These are phyloP conservation scores for Cynopterus sphinx DNA, from an alignment of 2,797 vertebrate genomes.

Conservation along the genomic window DNA sequence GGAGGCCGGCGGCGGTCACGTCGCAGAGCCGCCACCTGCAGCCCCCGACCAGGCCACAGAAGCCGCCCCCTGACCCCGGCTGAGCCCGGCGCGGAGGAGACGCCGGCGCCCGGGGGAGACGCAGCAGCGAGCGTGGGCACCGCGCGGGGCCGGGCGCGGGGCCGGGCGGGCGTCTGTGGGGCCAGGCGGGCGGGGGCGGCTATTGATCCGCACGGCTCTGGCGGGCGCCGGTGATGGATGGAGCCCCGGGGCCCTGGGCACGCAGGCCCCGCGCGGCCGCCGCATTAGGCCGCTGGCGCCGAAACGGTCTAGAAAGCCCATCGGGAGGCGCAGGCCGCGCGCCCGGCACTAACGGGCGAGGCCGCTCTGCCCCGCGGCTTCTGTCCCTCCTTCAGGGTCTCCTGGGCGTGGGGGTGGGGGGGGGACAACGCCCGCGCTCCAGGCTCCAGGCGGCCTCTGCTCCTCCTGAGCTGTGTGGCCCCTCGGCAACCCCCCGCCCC, in stretches of 20 bases:
- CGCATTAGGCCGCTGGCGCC: conserved; percentile 71
- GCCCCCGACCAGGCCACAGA: neutral
- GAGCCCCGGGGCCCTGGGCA: neutral
- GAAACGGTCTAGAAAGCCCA: conserved; percentile 67
- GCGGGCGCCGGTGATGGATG: conserved; percentile 64
- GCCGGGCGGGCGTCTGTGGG: too few species aligned
- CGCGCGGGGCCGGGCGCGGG: too few species aligned
- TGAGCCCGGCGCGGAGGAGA: rapidly evolving
- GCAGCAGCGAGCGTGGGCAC: too few species aligned
- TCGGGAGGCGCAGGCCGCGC: neutral
- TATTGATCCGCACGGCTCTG: neutral
- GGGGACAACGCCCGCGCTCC: rapidly evolving
- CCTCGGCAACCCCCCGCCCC: rapidly evolving
- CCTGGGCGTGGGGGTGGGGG: rapidly evolving
- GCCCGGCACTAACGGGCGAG: conserved; percentile 55
- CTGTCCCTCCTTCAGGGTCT: rapidly evolving
- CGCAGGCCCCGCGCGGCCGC: conserved; percentile 41
- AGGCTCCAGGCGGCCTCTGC: neutral
- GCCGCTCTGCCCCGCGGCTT: conserved; percentile 47
- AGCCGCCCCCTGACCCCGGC: rapidly evolving
- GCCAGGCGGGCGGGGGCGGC: too few species aligned
- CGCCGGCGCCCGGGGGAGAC: neutral
- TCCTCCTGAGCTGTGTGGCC: neutral
- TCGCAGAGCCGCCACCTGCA: rapidly evolving
- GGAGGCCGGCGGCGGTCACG: rapidly evolving